Base-by-base conservation (phyloP, 2,888 invertebrate genomes). In the Drosophila borealis region DNA sequence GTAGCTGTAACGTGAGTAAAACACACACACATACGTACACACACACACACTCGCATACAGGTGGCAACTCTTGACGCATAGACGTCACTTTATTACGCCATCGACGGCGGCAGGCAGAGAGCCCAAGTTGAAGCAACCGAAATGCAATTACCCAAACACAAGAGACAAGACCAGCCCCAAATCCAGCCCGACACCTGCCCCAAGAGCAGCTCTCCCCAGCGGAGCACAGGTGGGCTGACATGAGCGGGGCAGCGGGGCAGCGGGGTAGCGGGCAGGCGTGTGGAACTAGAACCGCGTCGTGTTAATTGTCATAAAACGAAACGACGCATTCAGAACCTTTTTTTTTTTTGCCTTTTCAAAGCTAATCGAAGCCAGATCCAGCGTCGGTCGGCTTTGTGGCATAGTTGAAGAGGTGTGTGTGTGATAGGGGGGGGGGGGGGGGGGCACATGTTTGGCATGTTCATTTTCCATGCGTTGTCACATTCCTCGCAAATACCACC, bases 221-320 rank as follows among this genome's bases (percentile, higher is more conserved):
- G n/a, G 13, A 9, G 4, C 13, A 13, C 2, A 39, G 17, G 14
- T 29, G 8, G 8, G 29, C 0, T 8, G 29, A 8, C 14, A 39
- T 1, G 5, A 14, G 29, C 4, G 37, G 3, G 8, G 51, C 25
- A 21, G n/a, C 14, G 6, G 10, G 10, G 13, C 8, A 14, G 6
- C n/a, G 14, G 39, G 9, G 10, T 6, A 21, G 25, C 25, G 29
- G 29, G 29, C 8, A 29, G 29, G 29, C 8, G 29, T 29, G 10
- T 10, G 1, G 0, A 19, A 11, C 51, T 14, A 5, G 19, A 51
- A 21, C 36, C 53, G 21, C 42, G 33, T 41, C 33, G 81, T 86
- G 87, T 80, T 84, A 88, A 88, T 88, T 88, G 81, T 80, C 82
- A 80, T 88, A 80, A 85, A 85, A 78, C 77, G 78, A 81, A 83